A percentile compares a stretch with the other conserved stretches of the same genome.
Evolutionary conservation across 1,140 invertebrate species (phyloP).

Genomic region (Caenorhabditis remanei): DNA sequence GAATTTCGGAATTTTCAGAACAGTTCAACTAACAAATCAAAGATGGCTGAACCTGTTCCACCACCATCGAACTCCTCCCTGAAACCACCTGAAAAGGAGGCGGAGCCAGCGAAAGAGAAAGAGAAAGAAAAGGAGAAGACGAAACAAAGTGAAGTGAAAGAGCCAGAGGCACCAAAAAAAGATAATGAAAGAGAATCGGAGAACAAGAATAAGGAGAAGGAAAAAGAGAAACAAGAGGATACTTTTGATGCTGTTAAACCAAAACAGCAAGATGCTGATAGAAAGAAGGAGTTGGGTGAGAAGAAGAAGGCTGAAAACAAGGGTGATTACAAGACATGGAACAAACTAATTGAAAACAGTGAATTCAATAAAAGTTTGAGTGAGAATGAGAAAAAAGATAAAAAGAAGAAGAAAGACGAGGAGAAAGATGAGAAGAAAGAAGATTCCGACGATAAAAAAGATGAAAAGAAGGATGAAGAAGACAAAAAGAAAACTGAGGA

Average conservation of each 20-base stretch:
- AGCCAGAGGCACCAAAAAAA: constrained; percentile 25
- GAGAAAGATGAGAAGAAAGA: background rate
- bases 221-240: constrained; percentile 34
- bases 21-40: background rate
- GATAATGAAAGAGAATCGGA: background rate
- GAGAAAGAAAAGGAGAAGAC: constrained; percentile 10
- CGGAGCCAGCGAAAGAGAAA: background rate
- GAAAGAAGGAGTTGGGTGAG: constrained; percentile 36
- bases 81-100: background rate
- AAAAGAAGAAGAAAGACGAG: constrained; percentile 34
- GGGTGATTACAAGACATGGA: constrained; percentile 48
- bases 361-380: constrained; percentile 52
- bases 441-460: constrained; percentile 21
- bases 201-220: constrained; percentile 25
- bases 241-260: constrained; percentile 13
- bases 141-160: constrained; percentile 20
- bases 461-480: constrained; percentile 25
- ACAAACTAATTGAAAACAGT: constrained; percentile 32
- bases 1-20: background rate
- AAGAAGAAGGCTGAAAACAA: constrained; percentile 49
- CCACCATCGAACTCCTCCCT: background rate
- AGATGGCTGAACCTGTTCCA: background rate
- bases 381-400: constrained; percentile 16
- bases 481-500: constrained; percentile 6
- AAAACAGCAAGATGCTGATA: constrained; percentile 47